Evolutionary conservation across 2,888 invertebrate genomes (phyloP).

Genomic region (Cephus pulcher): DNA sequence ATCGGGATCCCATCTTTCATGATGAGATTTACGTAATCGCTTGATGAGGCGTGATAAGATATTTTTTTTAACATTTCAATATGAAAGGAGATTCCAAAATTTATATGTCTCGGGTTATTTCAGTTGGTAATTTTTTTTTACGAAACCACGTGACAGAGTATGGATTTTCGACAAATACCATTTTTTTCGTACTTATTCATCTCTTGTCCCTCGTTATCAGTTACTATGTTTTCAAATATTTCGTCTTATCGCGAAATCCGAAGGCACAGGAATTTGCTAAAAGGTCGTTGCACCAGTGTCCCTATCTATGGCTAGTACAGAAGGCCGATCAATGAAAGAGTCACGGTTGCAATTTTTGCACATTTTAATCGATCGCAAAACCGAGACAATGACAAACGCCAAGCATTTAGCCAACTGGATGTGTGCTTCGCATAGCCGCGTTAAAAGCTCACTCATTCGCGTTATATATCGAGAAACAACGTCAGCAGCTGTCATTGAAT

Average conservation of each 20-base stretch:
- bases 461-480: background rate
- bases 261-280: background rate
- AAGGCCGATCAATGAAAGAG: background rate
- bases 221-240: background rate
- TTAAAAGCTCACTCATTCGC: background rate
- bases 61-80: background rate
- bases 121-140: background rate
- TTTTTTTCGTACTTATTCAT: background rate
- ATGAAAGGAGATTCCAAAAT: background rate
- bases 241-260: background rate
- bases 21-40: slow-evolving; percentile 42
- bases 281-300: background rate
- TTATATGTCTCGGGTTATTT: background rate
- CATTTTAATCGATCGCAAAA: background rate
- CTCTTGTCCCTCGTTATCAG: background rate
- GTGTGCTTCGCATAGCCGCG: background rate
- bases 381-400: background rate
- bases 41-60: slow-evolving; percentile 32
- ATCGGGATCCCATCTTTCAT: slow-evolving; percentile 18
- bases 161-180: background rate
- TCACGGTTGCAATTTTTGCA: background rate
- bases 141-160: background rate
- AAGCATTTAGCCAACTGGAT: background rate
- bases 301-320: background rate
- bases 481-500: background rate